phyloP scores from a whole-genome alignment of 2,888 invertebrate species.

The Incurvaria masculella region DNA sequence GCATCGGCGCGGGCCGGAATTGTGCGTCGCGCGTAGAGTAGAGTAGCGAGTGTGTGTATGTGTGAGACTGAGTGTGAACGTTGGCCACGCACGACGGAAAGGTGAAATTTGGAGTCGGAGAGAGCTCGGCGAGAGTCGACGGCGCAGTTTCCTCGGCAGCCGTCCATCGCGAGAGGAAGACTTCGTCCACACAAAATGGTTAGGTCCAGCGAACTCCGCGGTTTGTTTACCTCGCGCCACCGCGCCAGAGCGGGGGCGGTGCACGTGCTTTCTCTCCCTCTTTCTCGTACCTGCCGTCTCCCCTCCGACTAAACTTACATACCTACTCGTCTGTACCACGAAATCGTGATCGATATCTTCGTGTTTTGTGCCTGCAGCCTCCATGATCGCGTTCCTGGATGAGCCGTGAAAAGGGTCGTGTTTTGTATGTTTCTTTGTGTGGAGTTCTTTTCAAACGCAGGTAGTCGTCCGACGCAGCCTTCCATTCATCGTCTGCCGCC shows the following conservation, averaged over 20 bases:
- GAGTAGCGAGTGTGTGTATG: conserved; percentile 30
- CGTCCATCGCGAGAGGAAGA: background rate
- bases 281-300: conserved; percentile 50
- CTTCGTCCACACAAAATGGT: conserved; percentile 41
- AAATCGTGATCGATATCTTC: background rate
- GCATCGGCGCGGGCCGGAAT: conserved; percentile 54
- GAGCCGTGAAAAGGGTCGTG: conserved; percentile 39
- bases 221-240: conserved; percentile 54
- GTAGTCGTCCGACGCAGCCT: too few relatives aligned
- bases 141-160: background rate
- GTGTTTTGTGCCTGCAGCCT: conserved; percentile 38
- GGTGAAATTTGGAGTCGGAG: background rate
- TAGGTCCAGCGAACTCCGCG: conserved; percentile 52
- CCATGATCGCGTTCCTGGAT: conserved; percentile 28
- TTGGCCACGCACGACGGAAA: background rate
- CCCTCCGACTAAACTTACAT: conserved; percentile 44
- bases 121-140: background rate
- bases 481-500: conserved; percentile 24
- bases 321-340: conserved; percentile 44
- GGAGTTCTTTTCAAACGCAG: conserved; percentile 43
- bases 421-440: conserved; percentile 43
- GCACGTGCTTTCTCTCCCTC: conserved; percentile 34
- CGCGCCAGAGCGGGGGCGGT: background rate
- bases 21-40: conserved; percentile 44
- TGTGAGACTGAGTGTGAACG: conserved; percentile 32